These are phyloP conservation scores for Leucoraja ocellata DNA, from an alignment of 2,797 vertebrate genomes.

Conservation along the genomic window DNA sequence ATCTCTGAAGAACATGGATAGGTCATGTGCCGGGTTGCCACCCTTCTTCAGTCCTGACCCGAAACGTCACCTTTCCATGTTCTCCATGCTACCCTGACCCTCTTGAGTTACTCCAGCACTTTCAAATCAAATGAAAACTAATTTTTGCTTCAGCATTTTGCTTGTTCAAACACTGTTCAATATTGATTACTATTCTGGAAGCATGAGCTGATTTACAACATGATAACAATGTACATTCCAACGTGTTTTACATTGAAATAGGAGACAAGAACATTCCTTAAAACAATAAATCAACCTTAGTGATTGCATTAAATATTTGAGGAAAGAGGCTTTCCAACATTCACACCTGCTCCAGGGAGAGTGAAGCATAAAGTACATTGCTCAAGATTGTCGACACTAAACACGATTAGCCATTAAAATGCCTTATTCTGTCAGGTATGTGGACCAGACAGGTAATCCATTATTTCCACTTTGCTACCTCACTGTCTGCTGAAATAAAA, in stretches of 20 bases:
- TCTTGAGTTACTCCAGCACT: background rate
- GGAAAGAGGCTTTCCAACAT: background rate
- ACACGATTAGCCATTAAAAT: background rate
- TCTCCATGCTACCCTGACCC: too few relatives aligned
- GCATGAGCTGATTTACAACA: background rate
- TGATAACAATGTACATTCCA: background rate
- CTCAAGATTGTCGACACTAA: background rate
- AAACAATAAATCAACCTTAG: background rate
- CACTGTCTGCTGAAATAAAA: background rate
- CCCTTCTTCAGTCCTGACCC: too few relatives aligned
- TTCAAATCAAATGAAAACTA: background rate
- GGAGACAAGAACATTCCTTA: background rate
- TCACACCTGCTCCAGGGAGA: background rate
- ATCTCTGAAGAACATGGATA: too few relatives aligned
- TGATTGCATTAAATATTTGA: background rate
- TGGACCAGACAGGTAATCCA: background rate
- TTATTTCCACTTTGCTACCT: background rate
- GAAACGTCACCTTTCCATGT: too few relatives aligned
- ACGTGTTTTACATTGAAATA: background rate
- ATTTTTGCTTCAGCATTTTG: background rate
- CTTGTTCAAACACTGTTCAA: background rate
- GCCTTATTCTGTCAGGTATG: background rate
- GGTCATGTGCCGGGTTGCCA: too few relatives aligned
- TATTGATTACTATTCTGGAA: background rate
- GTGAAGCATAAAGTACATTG: background rate